Evolutionary conservation across 2,113 vertebrate species (phyloP).

Genomic region (Chaenocephalus aceratus): DNA sequence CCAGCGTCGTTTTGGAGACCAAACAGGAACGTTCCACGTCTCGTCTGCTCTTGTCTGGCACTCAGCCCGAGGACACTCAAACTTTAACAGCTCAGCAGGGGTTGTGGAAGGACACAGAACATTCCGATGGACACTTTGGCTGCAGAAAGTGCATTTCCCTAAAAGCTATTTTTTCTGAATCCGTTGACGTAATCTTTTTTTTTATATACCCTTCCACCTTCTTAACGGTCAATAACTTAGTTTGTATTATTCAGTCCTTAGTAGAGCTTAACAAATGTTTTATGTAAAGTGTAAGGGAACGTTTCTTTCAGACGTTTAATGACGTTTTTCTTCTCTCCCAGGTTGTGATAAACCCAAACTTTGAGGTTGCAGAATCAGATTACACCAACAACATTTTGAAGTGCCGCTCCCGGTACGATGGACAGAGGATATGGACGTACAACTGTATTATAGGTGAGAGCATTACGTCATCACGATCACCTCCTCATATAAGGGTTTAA

Average conservation of each 20-base stretch:
- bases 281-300: not conserved
- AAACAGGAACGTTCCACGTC: conserved; percentile 39
- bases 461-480: not conserved
- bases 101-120: conserved; percentile 1
- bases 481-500: not conserved
- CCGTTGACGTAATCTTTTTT: not conserved
- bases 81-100: not conserved
- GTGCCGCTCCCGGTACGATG: conserved; percentile 91
- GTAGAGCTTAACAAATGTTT: not conserved
- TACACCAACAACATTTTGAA: conserved; percentile 96
- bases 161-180: not conserved
- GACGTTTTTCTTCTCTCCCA: conserved; percentile 55
- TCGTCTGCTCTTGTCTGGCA: conserved; percentile 4
- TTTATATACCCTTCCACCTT: not conserved
- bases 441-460: conserved; percentile 94
- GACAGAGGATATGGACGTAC: conserved; percentile 94
- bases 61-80: not conserved
- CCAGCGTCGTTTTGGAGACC: conserved; percentile 19
- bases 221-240: not conserved
- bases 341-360: conserved; percentile 95
- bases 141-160: not conserved
- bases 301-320: not conserved
- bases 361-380: conserved; percentile 95
- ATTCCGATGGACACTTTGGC: not conserved
- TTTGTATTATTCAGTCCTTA: not conserved